A percentile compares a stretch with the other conserved stretches of the same genome.
phyloP scores from a whole-genome alignment of 2,113 vertebrate genomes.

The Apteryx owenii region DNA sequence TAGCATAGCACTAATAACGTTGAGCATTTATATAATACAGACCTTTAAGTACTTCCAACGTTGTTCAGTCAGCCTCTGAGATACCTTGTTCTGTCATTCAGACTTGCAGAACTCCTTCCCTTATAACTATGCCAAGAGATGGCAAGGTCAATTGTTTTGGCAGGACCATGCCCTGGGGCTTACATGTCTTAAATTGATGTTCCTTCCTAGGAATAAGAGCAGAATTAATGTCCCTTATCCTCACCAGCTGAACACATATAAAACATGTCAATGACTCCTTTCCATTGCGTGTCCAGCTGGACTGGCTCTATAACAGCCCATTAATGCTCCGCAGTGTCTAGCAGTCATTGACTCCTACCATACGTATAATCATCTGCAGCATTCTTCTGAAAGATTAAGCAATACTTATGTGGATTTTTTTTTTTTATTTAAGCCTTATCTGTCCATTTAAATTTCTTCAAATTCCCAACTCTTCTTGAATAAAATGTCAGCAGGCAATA shows the following conservation, averaged over 20 bases:
- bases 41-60: not conserved
- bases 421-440: not conserved
- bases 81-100: not conserved
- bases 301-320: not conserved
- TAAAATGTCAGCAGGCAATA: not conserved
- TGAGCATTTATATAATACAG: not conserved
- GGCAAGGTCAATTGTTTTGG: not conserved
- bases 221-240: not conserved
- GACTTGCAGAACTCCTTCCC: not conserved
- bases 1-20: not conserved
- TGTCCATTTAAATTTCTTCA: not conserved
- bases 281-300: not conserved
- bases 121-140: not conserved
- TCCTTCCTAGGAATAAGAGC: not conserved
- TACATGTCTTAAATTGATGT: accelerated
- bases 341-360: not conserved
- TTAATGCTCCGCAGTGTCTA: not conserved
- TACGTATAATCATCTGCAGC: not conserved
- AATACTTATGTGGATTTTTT: not conserved
- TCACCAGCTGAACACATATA: not conserved
- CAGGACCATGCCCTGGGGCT: not conserved
- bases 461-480: not conserved
- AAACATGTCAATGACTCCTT: not conserved
- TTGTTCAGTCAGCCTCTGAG: not conserved
- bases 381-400: not conserved